Evolutionary conservation across 2,888 invertebrate genomes (phyloP).

Genomic region (Caenorhabditis zanzibari): DNA sequence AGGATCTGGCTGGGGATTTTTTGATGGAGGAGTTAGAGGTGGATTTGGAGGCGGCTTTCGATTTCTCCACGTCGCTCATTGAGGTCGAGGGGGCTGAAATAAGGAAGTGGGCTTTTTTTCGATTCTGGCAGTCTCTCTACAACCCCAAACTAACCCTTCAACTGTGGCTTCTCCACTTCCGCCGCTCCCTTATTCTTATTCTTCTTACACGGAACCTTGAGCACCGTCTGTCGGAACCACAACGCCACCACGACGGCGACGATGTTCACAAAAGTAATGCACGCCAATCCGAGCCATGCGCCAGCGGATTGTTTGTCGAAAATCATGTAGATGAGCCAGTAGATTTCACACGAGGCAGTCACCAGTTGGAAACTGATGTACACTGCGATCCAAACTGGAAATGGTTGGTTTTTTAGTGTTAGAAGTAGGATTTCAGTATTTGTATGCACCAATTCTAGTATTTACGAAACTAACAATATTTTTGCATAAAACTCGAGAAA

Average conservation of each 20-base stretch:
- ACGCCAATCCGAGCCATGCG: slow-evolving; percentile 31
- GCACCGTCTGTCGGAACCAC: slow-evolving; percentile 46
- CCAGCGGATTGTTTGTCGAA: slow-evolving; percentile 34
- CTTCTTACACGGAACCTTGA: slow-evolving; percentile 29
- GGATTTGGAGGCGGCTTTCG: slow-evolving; percentile 19
- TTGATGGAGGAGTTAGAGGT: slow-evolving; percentile 18
- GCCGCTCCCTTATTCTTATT: slow-evolving; percentile 4
- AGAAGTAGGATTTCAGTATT: no score
- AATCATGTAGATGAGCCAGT: slow-evolving; percentile 62
- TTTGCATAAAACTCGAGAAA: no score
- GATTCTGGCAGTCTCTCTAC: background rate
- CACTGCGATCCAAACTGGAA: slow-evolving; percentile 55
- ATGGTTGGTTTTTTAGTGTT: no score
- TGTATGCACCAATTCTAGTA: no score
- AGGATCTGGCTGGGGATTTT: slow-evolving; percentile 17
- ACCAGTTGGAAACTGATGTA: slow-evolving; percentile 53
- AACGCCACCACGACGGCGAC: slow-evolving; percentile 27
- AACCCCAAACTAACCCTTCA: slow-evolving; percentile 30
- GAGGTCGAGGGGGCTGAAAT: slow-evolving; percentile 39
- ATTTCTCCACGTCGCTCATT: slow-evolving; percentile 38
- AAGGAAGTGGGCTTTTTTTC: no score
- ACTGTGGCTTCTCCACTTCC: slow-evolving; percentile 28
- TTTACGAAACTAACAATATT: no score
- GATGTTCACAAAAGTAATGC: slow-evolving; percentile 35
- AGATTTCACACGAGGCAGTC: slow-evolving; percentile 50